A percentile compares a stretch with the other conserved stretches of the same genome.
phyloP scores from a whole-genome alignment of 2,888 invertebrate genomes.

The Drepanosiphum platanoidis region DNA sequence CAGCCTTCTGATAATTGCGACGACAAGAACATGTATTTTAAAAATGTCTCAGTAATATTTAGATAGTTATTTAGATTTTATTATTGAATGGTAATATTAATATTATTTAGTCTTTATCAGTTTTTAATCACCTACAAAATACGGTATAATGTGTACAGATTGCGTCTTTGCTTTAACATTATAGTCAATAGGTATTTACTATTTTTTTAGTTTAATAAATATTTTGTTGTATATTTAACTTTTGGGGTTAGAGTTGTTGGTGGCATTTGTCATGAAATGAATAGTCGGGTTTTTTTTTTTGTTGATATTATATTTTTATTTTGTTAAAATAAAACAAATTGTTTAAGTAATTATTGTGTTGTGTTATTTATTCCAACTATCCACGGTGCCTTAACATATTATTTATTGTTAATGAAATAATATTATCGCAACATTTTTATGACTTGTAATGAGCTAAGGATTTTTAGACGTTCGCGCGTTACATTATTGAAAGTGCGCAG shows the following conservation, averaged over 20 bases:
- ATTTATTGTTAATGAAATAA: too few relatives aligned
- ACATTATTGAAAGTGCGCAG: too few relatives aligned
- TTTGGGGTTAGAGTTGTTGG: slow-evolving; percentile 52
- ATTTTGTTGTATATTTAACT: slow-evolving; percentile 43
- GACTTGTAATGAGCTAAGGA: too few relatives aligned
- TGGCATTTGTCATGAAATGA: slow-evolving; percentile 43
- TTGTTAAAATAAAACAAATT: slow-evolving; percentile 46
- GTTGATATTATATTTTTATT: slow-evolving; percentile 59
- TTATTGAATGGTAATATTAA: not conserved
- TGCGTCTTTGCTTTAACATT: slow-evolving; percentile 32
- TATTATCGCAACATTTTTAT: not conserved
- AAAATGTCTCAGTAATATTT: not conserved
- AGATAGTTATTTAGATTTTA: slow-evolving; percentile 7
- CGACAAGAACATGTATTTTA: not conserved
- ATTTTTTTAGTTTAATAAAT: slow-evolving; percentile 44
- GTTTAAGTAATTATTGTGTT: slow-evolving; percentile 24
- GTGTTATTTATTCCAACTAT: slow-evolving; percentile 33
- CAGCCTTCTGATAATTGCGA: slow-evolving; percentile 24
- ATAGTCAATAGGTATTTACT: slow-evolving; percentile 56
- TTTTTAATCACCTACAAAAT: slow-evolving; percentile 24
- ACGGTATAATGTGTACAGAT: slow-evolving; percentile 15
- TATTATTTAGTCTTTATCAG: slow-evolving; percentile 24
- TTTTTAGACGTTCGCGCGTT: too few relatives aligned
- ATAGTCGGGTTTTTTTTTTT: slow-evolving; percentile 40
- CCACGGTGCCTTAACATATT: not conserved